Conservation (phyloP, 2,888 invertebrate genomes). For the Pseudanteris insignis region DNA sequence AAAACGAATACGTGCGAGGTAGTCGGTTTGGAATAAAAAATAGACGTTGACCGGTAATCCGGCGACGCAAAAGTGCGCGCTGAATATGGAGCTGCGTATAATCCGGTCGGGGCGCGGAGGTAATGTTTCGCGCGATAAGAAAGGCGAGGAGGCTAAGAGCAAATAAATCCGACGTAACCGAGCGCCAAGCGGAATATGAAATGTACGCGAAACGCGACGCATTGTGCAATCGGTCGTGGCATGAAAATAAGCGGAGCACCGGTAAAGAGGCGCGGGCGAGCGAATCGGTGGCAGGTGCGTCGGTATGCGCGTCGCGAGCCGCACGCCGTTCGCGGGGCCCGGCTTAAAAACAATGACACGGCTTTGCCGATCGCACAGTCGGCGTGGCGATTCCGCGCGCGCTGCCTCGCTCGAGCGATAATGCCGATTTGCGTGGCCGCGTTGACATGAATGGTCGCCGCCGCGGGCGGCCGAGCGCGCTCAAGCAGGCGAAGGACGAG, state of each 20-base stretch:
- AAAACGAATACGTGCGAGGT: no score
- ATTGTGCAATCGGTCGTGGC: slow-evolving; percentile 24
- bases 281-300: slow-evolving; percentile 47
- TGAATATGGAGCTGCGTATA: no score
- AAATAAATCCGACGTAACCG: slow-evolving; percentile 16
- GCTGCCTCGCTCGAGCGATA: slow-evolving; percentile 31
- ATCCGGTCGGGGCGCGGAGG: no score
- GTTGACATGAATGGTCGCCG: slow-evolving; percentile 47
- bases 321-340: slow-evolving; percentile 45
- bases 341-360: slow-evolving; percentile 63
- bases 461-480: slow-evolving; percentile 52
- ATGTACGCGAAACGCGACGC: slow-evolving; percentile 13
- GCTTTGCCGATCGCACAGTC: slow-evolving; percentile 54
- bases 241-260: slow-evolving; percentile 11
- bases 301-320: slow-evolving; percentile 50
- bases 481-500: slow-evolving; percentile 61
- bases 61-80: no score
- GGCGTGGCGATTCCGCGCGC: slow-evolving; percentile 47
- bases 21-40: no score
- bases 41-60: no score
- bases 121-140: no score
- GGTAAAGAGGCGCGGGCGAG: slow-evolving; percentile 37
- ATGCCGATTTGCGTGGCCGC: slow-evolving; percentile 25
- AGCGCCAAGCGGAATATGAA: slow-evolving; percentile 19
- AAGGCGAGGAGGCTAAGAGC: not conserved